Base-by-base conservation (phyloP, 2,113 vertebrate species). In the Phyllopteryx taeniolatus region DNA sequence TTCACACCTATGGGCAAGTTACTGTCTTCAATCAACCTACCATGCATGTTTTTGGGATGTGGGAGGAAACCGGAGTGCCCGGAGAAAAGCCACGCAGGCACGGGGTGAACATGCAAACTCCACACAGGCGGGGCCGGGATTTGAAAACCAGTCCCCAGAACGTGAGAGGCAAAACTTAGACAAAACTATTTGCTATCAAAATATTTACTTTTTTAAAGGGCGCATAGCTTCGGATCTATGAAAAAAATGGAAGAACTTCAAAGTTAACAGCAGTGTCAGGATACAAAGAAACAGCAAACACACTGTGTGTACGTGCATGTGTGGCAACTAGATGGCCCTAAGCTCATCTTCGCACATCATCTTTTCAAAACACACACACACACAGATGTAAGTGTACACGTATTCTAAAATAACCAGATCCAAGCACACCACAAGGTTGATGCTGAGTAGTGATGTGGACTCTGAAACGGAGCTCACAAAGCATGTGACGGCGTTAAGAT, bases 291-390 rank as follows among this genome's bases (percentile, higher is more conserved):
- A 46, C 44, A 8, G 64, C 22, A 44, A 64, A 64, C 4, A n/a
- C 2, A 9, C 0, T n/a, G 62, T 43, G 39, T 15, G 67, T 47
- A 39, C 78, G 43, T 74, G 59, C n/a, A 8, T 49, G 44, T 39
- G 43, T 14, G 33, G 69, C 70, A 39, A 88, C 74, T 86, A 91
- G 88, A 90, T 90, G 89, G 87, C 71, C 49, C 44, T 77, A 61
- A 85, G 76, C 75, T 79, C 74, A 46, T 78, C 76, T 89, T 84
- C 84, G 86, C 63, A 80, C 83, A 70, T 43, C 59, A 49, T 70
- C 83, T 82, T 75, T 67, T 57, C 63, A 59, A 68, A 54, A 47
- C 2, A 67, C 53, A 54, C 5, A 54, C 5, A 43, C 44, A 39
- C 27, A 68, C 73, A 71, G 42, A 11, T 42, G n/a, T 46, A 42